phyloP scores from a whole-genome alignment of 2,113 vertebrate genomes.

The Corythaixoides concolor region DNA sequence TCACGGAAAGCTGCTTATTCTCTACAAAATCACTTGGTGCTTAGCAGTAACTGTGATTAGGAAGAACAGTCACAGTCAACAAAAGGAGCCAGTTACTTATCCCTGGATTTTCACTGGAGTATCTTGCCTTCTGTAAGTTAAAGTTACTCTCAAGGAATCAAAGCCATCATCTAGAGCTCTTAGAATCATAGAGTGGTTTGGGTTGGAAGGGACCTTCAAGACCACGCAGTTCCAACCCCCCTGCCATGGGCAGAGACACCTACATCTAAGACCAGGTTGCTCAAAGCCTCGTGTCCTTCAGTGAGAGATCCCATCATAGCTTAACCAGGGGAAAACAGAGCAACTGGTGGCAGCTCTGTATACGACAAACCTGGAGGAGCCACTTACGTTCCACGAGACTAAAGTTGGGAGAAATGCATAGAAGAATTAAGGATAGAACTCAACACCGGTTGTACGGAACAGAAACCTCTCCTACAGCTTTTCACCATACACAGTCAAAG shows the following conservation, averaged over 20 bases:
- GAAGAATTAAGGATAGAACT: not conserved
- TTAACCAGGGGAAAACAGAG: not conserved
- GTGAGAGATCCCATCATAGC: not conserved
- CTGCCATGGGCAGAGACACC: too few relatives aligned
- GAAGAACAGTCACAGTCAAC: too few relatives aligned
- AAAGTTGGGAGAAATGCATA: fast-evolving
- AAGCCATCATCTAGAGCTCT: not conserved
- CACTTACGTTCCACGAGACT: too few relatives aligned
- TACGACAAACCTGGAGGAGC: too few relatives aligned
- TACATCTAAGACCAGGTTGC: too few relatives aligned
- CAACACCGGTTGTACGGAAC: not conserved
- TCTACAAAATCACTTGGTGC: too few relatives aligned
- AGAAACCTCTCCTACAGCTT: not conserved
- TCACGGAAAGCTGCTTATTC: too few relatives aligned
- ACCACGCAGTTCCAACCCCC: too few relatives aligned
- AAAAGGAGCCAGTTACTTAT: not conserved
- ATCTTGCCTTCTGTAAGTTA: not conserved
- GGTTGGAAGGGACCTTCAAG: too few relatives aligned
- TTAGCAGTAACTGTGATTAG: too few relatives aligned
- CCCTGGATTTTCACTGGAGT: not conserved
- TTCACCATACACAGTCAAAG: not conserved
- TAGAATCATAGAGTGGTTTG: too few relatives aligned
- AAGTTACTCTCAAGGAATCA: not conserved
- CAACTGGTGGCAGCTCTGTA: fast-evolving
- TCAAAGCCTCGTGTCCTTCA: too few relatives aligned